Evolutionary conservation across 2,113 vertebrate genomes (phyloP).

Genomic region (Tympanuchus pallidicinctus): DNA sequence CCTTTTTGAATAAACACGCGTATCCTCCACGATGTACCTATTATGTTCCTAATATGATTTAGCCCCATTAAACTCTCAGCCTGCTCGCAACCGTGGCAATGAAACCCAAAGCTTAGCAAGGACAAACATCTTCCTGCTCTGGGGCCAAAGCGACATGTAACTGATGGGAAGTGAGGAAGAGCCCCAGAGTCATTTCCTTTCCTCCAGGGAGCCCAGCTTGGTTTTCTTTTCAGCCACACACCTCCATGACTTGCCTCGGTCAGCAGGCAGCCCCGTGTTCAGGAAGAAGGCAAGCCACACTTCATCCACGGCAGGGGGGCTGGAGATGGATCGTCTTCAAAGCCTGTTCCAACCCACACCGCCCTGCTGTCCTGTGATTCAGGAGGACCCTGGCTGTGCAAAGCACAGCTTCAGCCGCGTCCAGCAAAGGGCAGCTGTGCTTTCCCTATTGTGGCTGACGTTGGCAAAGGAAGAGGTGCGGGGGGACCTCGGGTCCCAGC

Average conservation of each 20-base stretch:
- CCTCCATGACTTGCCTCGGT: not conserved
- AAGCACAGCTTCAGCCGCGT: accelerated
- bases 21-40: not conserved
- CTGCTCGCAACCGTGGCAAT: not conserved
- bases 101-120: not conserved
- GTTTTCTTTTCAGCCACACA: not conserved
- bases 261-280: accelerated
- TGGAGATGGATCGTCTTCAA: too few relatives aligned
- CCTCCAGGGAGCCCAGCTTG: not conserved
- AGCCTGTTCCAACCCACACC: too few relatives aligned
- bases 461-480: too few relatives aligned
- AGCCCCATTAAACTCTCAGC: not conserved
- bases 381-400: accelerated
- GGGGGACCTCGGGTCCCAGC: not conserved
- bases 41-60: not conserved
- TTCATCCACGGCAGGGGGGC: too few relatives aligned
- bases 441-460: accelerated
- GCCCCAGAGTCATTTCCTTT: not conserved
- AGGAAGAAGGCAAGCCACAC: not conserved
- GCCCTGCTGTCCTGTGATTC: not conserved
- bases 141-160: not conserved
- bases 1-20: not conserved
- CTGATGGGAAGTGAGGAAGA: not conserved
- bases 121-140: not conserved
- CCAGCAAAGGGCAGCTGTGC: not conserved